A percentile compares a stretch with the other conserved stretches of the same genome.
Evolutionary conservation across 2,888 invertebrate species (phyloP).

Genomic region (Augochlorella aurata): DNA sequence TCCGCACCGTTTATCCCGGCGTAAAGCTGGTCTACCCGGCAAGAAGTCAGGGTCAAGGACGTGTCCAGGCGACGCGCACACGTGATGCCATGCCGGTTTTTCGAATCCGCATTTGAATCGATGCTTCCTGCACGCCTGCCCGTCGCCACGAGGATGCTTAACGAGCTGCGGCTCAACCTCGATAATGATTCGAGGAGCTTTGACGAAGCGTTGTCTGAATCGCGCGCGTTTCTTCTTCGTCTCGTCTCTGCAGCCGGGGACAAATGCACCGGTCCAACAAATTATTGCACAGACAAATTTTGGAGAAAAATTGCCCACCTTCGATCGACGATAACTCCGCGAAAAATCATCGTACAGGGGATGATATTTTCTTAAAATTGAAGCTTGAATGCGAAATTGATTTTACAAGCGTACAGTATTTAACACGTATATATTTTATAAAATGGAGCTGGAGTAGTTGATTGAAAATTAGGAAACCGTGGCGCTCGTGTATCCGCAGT

Average conservation of each 20-base stretch:
- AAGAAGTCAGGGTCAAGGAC: slow-evolving; percentile 71
- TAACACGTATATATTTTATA: too few species aligned
- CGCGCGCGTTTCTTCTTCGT: background rate
- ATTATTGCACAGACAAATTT: too few species aligned
- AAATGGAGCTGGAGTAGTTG: too few species aligned
- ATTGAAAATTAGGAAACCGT: background rate
- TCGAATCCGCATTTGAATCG: slow-evolving; percentile 60
- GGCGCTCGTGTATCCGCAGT: background rate
- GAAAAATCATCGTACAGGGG: too few species aligned
- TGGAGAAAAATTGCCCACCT: too few species aligned
- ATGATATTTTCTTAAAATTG: too few species aligned
- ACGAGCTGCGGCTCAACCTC: slow-evolving; percentile 31
- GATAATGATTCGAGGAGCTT: slow-evolving; percentile 32
- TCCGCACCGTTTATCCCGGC: slow-evolving; percentile 56
- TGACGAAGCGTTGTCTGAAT: slow-evolving; percentile 7
- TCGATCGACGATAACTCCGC: too few species aligned
- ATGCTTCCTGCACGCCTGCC: slow-evolving; percentile 56
- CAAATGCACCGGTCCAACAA: too few species aligned
- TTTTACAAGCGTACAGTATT: too few species aligned
- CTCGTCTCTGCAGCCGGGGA: too few species aligned
- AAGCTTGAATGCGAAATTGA: too few species aligned
- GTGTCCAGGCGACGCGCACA: slow-evolving; percentile 48
- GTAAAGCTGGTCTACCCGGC: slow-evolving; percentile 59
- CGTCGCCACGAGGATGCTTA: slow-evolving; percentile 40
- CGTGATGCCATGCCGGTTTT: slow-evolving; percentile 55